phyloP scores from a whole-genome alignment of 2,888 invertebrate species.

The Nemurella pictetii region DNA sequence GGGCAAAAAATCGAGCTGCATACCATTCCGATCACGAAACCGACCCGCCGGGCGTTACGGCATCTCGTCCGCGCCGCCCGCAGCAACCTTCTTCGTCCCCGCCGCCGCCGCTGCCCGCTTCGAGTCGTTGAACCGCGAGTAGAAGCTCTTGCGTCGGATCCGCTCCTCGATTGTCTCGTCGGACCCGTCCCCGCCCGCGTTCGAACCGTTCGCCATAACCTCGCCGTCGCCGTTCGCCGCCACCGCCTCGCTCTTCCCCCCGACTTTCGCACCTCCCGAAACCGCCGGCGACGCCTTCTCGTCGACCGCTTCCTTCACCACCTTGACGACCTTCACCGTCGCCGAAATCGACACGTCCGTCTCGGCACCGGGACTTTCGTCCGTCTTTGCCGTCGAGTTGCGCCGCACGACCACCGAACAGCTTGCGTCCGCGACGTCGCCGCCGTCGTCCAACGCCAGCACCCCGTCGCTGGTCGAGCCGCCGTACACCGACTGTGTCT shows the following conservation, averaged over 20 bases:
- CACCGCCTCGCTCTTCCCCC: too few relatives aligned
- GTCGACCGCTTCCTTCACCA: background rate
- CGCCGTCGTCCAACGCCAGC: slow-evolving; percentile 40
- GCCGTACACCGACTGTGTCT: slow-evolving; percentile 48
- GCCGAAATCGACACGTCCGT: slow-evolving; percentile 7
- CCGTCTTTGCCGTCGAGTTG: slow-evolving; percentile 35
- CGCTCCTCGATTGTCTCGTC: slow-evolving; percentile 82
- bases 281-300: background rate
- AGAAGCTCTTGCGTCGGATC: slow-evolving; percentile 86
- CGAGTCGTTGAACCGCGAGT: slow-evolving; percentile 84
- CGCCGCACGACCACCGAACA: background rate
- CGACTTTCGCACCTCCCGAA: too few relatives aligned
- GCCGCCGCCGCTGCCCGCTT: slow-evolving; percentile 63
- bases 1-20: too few relatives aligned
- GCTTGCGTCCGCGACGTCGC: background rate
- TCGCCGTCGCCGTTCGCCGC: too few relatives aligned
- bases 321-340: slow-evolving; percentile 10
- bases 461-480: slow-evolving; percentile 46
- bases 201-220: background rate
- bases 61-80: background rate
- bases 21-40: too few relatives aligned
- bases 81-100: background rate
- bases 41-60: background rate
- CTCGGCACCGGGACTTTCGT: slow-evolving; percentile 37
- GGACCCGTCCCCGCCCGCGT: slow-evolving; percentile 27